These are phyloP conservation scores for Fratercula arctica DNA, from an alignment of 2,797 vertebrate genomes.

Conservation along the genomic window DNA sequence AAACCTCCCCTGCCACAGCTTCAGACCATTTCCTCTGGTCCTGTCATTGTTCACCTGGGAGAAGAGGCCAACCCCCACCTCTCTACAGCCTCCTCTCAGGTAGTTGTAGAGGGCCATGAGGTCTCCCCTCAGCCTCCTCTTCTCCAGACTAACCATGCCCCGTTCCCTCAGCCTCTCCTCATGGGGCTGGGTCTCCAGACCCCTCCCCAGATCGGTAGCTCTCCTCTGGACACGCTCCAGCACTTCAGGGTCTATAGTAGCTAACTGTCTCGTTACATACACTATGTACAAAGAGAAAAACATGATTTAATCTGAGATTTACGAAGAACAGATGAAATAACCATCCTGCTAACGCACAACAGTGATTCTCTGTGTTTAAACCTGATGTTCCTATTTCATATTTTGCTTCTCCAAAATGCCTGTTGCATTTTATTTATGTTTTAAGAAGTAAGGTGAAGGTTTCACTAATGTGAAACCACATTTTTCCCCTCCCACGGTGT, in stretches of 20 bases:
- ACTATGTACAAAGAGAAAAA: background rate
- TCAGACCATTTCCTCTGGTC: no score
- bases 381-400: background rate
- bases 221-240: no score
- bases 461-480: accelerated
- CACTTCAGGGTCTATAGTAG: background rate
- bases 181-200: no score
- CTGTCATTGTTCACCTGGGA: no score
- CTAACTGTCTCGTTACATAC: background rate
- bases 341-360: accelerated
- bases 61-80: no score
- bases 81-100: no score
- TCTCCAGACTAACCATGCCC: no score
- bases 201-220: no score
- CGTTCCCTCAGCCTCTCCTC: no score
- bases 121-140: no score
- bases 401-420: background rate
- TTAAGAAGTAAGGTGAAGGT: background rate
- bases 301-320: background rate
- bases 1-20: no score
- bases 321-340: background rate
- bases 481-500: background rate
- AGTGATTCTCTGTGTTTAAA: background rate
- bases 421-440: background rate
- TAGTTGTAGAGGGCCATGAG: no score